phyloP scores from a whole-genome alignment of 1,140 invertebrate species.

The Atopsyche davidsoni region DNA sequence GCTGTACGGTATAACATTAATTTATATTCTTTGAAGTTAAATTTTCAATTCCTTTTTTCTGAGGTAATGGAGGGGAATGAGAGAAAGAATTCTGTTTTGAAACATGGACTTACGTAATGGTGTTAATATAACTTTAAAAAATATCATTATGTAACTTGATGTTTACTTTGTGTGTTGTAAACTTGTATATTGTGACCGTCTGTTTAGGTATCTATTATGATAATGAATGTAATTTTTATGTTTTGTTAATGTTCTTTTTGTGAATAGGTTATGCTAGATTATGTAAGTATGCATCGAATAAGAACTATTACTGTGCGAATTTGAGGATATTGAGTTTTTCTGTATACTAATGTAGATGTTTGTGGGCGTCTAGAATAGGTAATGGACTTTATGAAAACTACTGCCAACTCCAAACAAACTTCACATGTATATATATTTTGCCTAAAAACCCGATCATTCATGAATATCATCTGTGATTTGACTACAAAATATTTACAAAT shows the following conservation, averaged over 20 bases:
- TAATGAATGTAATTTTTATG: constrained; percentile 14
- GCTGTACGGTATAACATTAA: too few relatives aligned
- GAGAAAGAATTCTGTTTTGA: too few relatives aligned
- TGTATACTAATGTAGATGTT: constrained; percentile 25
- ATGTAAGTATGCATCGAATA: constrained; percentile 28
- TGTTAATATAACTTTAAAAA: constrained; percentile 17
- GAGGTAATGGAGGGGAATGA: too few relatives aligned
- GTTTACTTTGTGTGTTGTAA: constrained; percentile 28
- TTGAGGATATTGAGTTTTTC: constrained; percentile 11
- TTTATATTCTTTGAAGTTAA: too few relatives aligned
- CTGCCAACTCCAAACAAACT: constrained; percentile 27
- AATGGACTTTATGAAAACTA: constrained; percentile 25
- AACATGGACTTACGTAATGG: constrained; percentile 1
- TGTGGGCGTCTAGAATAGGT: constrained; percentile 28
- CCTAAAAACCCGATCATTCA: constrained; percentile 28
- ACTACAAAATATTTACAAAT: constrained; percentile 34
- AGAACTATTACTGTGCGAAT: constrained; percentile 19
- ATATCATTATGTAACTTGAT: constrained; percentile 24
- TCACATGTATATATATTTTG: constrained; percentile 28
- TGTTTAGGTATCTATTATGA: constrained; percentile 22
- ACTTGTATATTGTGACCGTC: constrained; percentile 29
- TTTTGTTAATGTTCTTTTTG: constrained; percentile 30
- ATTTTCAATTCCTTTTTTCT: too few relatives aligned
- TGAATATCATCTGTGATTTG: constrained; percentile 41
- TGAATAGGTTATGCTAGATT: constrained; percentile 26